Evolutionary conservation across 2,797 vertebrate species (phyloP), one percentile per base, ranked within the genome.

Genomic region (Malurus leucopterus): DNA sequence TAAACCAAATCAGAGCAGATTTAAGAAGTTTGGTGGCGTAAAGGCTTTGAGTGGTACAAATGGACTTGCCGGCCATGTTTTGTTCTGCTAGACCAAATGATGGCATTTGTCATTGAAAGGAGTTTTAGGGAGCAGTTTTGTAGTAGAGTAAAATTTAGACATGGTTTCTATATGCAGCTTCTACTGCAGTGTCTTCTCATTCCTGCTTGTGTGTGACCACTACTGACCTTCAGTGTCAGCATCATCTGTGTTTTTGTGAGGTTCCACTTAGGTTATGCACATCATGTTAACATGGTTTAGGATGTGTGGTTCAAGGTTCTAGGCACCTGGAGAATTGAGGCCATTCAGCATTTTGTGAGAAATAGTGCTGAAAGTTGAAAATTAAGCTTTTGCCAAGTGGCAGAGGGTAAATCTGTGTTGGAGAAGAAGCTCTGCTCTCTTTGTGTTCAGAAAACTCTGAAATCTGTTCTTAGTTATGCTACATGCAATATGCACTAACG

Each of bases 1-100:
- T 85, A 91, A 95, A 65, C 5, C 34, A 93, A 85, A 88, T 92
- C 61, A 72, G 67, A 88, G 84, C 72, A 68, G 38, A 84, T 87
- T 87, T 77, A 91, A 94, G 54, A 51, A 51, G 23, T 6, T 83
- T 89, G 87, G 68, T 53, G 88, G 76, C 43, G 65, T 0, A 3
- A 78, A n/a, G 27, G 32, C 50, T 89, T 85, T 93, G 55, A 92
- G 84, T 40, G 51, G 46, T 29, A 49, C 41, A 74, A 20, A 84
- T 72, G 47, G 57, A 51, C 78, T 72, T 67, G 51, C 26, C 41
- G 12, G 29, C 34, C 47, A 27, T 34, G 23, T 75, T 93, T 94
- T 72, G 26, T 57, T 41, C 79, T 67, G 12, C 30, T 87, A 63
- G 58, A 86, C 29, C 83, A 74, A 88, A 89, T 26, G 46, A 82